Evolutionary conservation across 23 tunicate genomes (phyloP).

Genomic region (Halocynthia roretzi): DNA sequence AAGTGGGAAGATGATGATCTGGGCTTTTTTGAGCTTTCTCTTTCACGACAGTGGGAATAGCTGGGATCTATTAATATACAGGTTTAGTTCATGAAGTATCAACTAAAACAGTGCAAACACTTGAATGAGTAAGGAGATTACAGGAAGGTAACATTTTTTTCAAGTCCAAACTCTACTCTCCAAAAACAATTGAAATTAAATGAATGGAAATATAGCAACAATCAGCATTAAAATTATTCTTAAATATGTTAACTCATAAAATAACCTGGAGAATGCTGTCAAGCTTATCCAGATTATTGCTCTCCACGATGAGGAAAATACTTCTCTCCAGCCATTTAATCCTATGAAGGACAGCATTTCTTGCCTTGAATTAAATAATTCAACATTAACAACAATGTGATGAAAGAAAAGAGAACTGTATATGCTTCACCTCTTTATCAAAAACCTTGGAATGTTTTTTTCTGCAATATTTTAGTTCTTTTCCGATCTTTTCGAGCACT

Average conservation of each 20-base stretch:
- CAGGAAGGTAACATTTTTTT: no score
- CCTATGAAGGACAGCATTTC: constrained; percentile 38
- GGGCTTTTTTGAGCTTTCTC: no score
- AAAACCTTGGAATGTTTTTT: constrained; percentile 31
- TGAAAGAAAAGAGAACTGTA: neutral
- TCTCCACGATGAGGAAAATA: constrained; percentile 30
- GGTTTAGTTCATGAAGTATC: no score
- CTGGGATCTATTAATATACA: no score
- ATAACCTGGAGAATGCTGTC: constrained; percentile 27
- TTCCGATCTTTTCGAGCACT: constrained; percentile 36
- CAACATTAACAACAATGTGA: neutral
- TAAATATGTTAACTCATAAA: neutral
- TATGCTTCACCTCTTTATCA: constrained; percentile 19
- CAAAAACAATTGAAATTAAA: no score
- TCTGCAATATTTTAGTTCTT: constrained; percentile 50
- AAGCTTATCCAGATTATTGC: constrained; percentile 23
- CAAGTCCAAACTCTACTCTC: no score
- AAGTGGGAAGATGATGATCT: no score
- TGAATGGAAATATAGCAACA: no score
- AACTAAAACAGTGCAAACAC: no score
- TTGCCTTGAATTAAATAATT: constrained; percentile 22
- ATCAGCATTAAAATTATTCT: no score
- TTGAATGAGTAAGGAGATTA: no score
- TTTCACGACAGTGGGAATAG: no score
- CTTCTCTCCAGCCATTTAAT: constrained; percentile 55